A percentile compares a stretch with the other conserved stretches of the same genome.
phyloP scores from a whole-genome alignment of 2,113 vertebrate genomes.

The Hiodon tergisus region DNA sequence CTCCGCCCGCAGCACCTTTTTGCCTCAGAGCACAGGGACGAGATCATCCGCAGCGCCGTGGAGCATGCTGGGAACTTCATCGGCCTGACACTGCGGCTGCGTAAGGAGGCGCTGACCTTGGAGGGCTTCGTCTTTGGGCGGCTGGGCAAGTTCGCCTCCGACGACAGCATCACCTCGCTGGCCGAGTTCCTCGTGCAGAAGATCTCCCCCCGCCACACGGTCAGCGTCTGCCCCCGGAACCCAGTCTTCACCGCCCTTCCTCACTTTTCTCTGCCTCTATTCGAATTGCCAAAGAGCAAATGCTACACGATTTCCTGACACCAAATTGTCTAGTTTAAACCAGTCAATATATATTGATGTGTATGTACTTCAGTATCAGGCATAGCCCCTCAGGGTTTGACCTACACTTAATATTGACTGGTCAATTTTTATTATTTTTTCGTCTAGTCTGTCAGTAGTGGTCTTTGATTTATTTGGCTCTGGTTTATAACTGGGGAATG shows the following conservation, averaged over 20 bases:
- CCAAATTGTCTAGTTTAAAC: no score
- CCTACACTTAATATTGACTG: no score
- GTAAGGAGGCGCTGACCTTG: slow-evolving; percentile 84
- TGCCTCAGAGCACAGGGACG: slow-evolving; percentile 91
- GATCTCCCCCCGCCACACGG: slow-evolving; percentile 82
- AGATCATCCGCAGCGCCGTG: slow-evolving; percentile 91
- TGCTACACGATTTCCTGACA: no score
- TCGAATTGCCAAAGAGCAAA: no score
- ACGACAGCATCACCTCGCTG: slow-evolving; percentile 93
- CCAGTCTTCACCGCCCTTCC: no score
- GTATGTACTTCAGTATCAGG: no score
- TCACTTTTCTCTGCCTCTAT: neutral
- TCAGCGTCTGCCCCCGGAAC: slow-evolving; percentile 65
- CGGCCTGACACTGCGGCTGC: slow-evolving; percentile 80
- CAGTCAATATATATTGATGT: no score
- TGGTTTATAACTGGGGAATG: no score
- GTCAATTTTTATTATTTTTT: no score
- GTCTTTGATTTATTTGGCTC: no score
- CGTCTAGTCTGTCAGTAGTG: no score
- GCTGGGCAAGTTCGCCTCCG: slow-evolving; percentile 91
- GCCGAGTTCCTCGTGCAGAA: slow-evolving; percentile 97
- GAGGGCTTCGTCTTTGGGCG: slow-evolving; percentile 81
- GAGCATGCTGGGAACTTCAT: slow-evolving; percentile 96
- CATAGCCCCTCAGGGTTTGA: no score
- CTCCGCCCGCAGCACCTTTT: slow-evolving; percentile 79